phyloP scores from a whole-genome alignment of 2,888 invertebrate species.

The Trissonchulus latispiculum region DNA sequence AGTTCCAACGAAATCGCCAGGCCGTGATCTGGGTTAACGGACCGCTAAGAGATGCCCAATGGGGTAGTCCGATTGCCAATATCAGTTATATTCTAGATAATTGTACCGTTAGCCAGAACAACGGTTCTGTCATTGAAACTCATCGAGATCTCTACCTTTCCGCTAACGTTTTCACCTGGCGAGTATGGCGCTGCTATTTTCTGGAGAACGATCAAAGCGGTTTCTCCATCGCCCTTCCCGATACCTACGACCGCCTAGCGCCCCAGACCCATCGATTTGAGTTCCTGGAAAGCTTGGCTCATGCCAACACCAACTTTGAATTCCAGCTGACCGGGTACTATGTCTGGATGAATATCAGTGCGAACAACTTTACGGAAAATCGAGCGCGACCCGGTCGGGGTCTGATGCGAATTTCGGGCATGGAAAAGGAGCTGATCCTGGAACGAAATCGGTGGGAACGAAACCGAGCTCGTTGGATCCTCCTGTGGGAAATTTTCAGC shows the following conservation, averaged over 20 bases:
- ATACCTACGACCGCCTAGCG: conserved; percentile 30
- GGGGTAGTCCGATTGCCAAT: conserved; percentile 58
- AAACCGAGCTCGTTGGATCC: conserved; percentile 41
- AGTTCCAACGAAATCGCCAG: conserved; percentile 36
- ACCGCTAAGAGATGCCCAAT: conserved; percentile 38
- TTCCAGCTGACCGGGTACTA: conserved; percentile 85
- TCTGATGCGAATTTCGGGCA: conserved; percentile 61
- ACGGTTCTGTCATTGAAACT: conserved; percentile 59
- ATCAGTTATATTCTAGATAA: conserved; percentile 77
- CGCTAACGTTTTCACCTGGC: conserved; percentile 93
- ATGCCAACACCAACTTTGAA: conserved; percentile 70
- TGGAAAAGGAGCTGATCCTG: conserved; percentile 87
- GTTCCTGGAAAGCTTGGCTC: conserved; percentile 53
- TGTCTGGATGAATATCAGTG: conserved; percentile 72
- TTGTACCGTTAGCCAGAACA: conserved; percentile 73
- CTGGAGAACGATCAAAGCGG: conserved; percentile 67
- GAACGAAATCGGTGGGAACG: conserved; percentile 47
- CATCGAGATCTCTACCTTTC: conserved; percentile 75
- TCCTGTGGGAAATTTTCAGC: conserved; percentile 8
- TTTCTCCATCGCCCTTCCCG: conserved; percentile 71
- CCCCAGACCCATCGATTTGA: conserved; percentile 15
- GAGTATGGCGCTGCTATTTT: conserved; percentile 43
- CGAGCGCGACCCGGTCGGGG: conserved; percentile 61
- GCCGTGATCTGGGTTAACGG: conserved; percentile 42
- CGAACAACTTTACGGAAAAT: conserved; percentile 73